Base-by-base conservation (phyloP, 2,888 invertebrate species). In the Habrosyne pyritoides region DNA sequence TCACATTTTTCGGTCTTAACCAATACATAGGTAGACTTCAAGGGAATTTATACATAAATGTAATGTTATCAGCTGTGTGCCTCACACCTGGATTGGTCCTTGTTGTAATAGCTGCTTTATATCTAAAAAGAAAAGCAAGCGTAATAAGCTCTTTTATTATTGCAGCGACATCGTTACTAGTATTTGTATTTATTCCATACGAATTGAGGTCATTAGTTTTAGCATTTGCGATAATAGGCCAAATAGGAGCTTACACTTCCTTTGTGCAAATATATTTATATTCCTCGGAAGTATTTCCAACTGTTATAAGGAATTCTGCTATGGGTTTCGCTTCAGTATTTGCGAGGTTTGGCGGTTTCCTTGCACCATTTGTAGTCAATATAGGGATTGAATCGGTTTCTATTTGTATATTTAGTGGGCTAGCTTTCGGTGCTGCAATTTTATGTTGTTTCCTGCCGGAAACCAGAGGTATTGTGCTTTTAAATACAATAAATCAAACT, bases 1-100 rank as follows among this genome's bases (percentile, higher is more conserved):
- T 97, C 80, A 95, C 96, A 52, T 96, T 96, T 83, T 98, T 96
- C 71, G 97, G 97, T 0, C 93, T 97, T 42, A 95, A 96, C 21
- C 96, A 97, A 75, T 97, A 96, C 77, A 95, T 96, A 52, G 96
- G 96, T 0, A 94, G 95, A 59, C 87, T 96, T 14, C 95, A 95
- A 54, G 97, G 97, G 2, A 93, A 97, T 73, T 94, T 97, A 53
- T 98, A 97, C 77, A 62, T 96, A 2, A 98, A 97, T 77, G 96
- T 97, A 47, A 94, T 96, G 53, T 82, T 97, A 5, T 95, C 96
- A 12, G 97, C 87, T 6, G 66, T 74, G 1, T 78, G 77, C 33
- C 79, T 86, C 0, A 60, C 74, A 1, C 89, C 90, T 7, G 87
- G 84, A 8, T 57, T 87, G 52, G 52, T 88, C 49, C 59, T 87